A percentile compares a stretch with the other conserved stretches of the same genome.
Conservation (phyloP, 2,113 vertebrate species). For the Jaculus jaculus region DNA sequence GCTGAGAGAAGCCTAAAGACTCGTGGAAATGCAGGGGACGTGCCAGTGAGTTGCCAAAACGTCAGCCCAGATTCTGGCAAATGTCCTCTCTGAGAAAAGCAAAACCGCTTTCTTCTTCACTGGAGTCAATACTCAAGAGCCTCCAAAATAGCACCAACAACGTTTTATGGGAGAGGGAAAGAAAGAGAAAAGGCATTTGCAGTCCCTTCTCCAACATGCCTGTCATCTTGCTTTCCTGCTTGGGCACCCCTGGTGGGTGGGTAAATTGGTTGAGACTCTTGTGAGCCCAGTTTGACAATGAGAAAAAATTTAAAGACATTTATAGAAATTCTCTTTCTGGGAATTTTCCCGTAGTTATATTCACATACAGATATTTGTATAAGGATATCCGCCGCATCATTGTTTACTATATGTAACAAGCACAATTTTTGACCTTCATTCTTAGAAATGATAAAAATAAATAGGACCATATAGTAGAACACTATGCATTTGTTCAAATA, state of each 20-base stretch:
- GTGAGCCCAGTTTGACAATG: not conserved
- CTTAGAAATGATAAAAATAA: not conserved
- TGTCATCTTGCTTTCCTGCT: not conserved
- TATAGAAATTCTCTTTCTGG: not conserved
- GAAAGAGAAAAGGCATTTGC: not conserved
- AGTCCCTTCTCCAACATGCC: not conserved
- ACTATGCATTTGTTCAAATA: not conserved
- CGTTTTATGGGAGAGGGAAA: not conserved
- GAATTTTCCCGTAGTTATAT: not conserved
- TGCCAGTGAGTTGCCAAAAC: conserved; percentile 15
- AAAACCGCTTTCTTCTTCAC: not conserved
- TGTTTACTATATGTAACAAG: not conserved
- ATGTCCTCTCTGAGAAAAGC: conserved; percentile 28
- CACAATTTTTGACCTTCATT: not conserved
- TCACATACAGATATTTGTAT: not conserved
- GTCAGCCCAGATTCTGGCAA: conserved; percentile 31
- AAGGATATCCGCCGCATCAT: not conserved
- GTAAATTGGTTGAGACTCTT: not conserved
- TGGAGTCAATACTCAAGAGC: not conserved
- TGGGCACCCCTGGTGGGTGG: not conserved
- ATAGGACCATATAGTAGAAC: accelerated
- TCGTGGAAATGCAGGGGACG: not conserved
- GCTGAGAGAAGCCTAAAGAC: conserved; percentile 45
- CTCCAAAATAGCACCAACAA: conserved; percentile 15
- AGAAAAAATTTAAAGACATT: not conserved